Conservation (phyloP, 2,797 vertebrate species). For the Lophotriccus pileatus region DNA sequence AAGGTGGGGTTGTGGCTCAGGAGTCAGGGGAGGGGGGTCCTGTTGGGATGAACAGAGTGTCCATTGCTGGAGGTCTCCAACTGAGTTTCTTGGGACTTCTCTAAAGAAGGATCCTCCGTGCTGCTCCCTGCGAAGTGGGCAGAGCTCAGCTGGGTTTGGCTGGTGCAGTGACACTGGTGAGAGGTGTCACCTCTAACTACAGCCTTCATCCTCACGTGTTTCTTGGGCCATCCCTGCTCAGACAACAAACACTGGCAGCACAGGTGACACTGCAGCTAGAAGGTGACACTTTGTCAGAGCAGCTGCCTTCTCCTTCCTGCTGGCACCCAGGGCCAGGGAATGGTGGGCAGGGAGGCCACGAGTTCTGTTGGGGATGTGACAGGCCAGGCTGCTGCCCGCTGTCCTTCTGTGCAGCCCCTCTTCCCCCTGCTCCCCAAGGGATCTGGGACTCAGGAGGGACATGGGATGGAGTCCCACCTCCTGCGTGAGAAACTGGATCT, state of each 20-base stretch:
- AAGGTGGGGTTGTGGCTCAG: not conserved
- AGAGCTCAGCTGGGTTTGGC: not conserved
- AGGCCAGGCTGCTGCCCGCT: not conserved
- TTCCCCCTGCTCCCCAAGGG: not conserved
- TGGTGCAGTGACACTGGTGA: not conserved
- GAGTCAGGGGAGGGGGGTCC: not conserved
- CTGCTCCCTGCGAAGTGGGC: not conserved
- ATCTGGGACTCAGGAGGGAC: not conserved
- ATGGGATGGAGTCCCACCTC: not conserved
- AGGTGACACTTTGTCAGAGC: accelerated
- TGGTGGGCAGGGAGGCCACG: not conserved
- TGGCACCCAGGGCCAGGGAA: accelerated
- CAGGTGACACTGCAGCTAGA: not conserved
- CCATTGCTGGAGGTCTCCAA: not conserved
- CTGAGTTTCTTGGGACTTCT: not conserved
- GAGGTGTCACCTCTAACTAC: not conserved
- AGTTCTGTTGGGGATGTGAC: accelerated
- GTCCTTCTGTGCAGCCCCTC: not conserved
- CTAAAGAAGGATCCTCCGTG: accelerated
- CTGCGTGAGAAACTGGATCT: not conserved
- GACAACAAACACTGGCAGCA: accelerated
- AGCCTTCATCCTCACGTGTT: accelerated
- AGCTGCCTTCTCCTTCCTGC: not conserved
- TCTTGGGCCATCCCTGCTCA: accelerated
- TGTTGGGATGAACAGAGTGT: accelerated